Evolutionary conservation across 2,888 invertebrate species (phyloP).

Genomic region (Sepioteuthis lessoniana): DNA sequence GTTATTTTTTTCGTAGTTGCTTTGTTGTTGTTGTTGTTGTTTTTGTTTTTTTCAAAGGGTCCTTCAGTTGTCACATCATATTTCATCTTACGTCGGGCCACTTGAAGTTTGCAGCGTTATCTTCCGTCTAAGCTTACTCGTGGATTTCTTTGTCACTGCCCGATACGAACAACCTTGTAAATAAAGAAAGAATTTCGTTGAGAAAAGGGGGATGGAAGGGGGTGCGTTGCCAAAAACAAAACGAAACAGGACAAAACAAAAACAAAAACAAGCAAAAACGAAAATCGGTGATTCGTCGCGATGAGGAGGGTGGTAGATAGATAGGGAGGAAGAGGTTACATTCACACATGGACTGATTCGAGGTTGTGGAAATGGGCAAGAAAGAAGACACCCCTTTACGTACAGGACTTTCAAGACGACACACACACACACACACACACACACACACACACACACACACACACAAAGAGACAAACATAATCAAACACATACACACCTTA

Average conservation of each 20-base stretch:
- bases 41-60: not conserved
- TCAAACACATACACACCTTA: too few relatives aligned
- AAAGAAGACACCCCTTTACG: not conserved
- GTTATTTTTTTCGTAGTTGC: too few relatives aligned
- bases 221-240: not conserved
- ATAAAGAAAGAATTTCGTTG: not conserved
- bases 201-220: not conserved
- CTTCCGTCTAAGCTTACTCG: not conserved
- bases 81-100: not conserved
- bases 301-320: not conserved
- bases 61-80: conserved; percentile 19
- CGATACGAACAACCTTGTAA: not conserved
- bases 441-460: not conserved
- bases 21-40: too few relatives aligned
- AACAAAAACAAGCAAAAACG: too few relatives aligned
- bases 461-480: too few relatives aligned
- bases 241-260: too few relatives aligned
- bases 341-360: not conserved
- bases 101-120: not conserved
- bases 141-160: not conserved
- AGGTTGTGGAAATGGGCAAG: not conserved
- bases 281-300: not conserved
- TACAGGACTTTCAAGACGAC: too few relatives aligned
- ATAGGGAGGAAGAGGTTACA: not conserved
- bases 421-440: not conserved